Conservation (phyloP, 2,888 invertebrate species). For the Campoletis raptor region DNA sequence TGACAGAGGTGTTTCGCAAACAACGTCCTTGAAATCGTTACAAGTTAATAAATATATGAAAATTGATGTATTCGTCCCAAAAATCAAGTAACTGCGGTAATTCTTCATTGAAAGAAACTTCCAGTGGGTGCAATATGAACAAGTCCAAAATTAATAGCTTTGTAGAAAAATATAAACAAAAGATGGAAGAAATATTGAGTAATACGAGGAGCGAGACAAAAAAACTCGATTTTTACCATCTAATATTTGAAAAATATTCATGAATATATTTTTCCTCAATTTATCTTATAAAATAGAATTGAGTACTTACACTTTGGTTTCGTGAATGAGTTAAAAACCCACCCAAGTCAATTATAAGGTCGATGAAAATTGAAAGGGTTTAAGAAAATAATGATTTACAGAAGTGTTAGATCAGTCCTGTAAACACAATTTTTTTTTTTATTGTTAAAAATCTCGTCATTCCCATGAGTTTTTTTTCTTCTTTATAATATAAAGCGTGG, state of each 20-base stretch:
- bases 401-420: not conserved
- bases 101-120: too few relatives aligned
- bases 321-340: conserved; percentile 75
- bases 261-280: too few relatives aligned
- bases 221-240: too few relatives aligned
- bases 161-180: too few relatives aligned
- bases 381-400: not conserved
- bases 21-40: not conserved
- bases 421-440: not conserved
- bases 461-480: not conserved
- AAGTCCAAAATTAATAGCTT: too few relatives aligned
- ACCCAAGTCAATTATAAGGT: not conserved
- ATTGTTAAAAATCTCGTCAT: not conserved
- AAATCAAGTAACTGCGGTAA: too few relatives aligned
- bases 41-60: not conserved
- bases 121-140: too few relatives aligned
- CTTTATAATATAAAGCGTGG: not conserved
- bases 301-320: conserved; percentile 79
- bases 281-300: too few relatives aligned
- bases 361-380: not conserved
- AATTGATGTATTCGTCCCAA: not conserved
- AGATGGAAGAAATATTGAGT: too few relatives aligned
- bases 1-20: too few relatives aligned
- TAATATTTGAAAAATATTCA: too few relatives aligned
- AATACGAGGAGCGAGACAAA: too few relatives aligned